phyloP scores from a whole-genome alignment of 1,140 invertebrate genomes.

The Thaumatotibia leucotreta region DNA sequence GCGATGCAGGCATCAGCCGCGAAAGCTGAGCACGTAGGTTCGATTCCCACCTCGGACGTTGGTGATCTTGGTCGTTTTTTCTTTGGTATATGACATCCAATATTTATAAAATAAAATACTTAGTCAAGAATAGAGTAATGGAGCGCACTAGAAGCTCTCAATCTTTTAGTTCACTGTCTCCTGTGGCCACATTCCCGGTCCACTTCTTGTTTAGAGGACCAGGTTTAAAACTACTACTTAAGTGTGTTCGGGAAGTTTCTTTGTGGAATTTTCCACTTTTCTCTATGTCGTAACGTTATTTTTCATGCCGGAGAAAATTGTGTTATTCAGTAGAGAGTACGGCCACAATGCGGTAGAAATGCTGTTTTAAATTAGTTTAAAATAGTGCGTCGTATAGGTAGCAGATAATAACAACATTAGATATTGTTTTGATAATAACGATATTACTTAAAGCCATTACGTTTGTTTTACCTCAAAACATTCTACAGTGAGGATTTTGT shows the following conservation, averaged over 20 bases:
- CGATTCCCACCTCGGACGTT: no score
- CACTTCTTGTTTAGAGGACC: neutral
- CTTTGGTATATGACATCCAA: no score
- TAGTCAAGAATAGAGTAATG: neutral
- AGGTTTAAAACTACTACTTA: neutral
- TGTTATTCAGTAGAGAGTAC: neutral
- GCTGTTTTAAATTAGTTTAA: neutral
- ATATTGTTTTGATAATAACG: no score
- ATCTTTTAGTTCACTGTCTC: neutral
- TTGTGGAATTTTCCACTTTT: conserved; percentile 12
- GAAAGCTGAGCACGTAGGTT: no score
- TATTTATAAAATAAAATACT: no score
- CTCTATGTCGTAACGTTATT: neutral
- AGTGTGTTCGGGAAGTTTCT: neutral
- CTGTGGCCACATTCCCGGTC: neutral
- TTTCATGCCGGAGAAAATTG: neutral
- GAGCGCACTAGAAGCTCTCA: neutral
- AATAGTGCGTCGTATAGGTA: neutral
- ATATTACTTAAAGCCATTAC: no score
- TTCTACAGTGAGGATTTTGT: no score
- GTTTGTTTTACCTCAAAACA: no score
- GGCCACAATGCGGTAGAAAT: neutral
- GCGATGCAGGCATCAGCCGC: no score
- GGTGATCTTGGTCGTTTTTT: no score
- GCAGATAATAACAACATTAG: neutral